Base-by-base conservation (phyloP, 2,888 invertebrate species). In the Aromia moschata region DNA sequence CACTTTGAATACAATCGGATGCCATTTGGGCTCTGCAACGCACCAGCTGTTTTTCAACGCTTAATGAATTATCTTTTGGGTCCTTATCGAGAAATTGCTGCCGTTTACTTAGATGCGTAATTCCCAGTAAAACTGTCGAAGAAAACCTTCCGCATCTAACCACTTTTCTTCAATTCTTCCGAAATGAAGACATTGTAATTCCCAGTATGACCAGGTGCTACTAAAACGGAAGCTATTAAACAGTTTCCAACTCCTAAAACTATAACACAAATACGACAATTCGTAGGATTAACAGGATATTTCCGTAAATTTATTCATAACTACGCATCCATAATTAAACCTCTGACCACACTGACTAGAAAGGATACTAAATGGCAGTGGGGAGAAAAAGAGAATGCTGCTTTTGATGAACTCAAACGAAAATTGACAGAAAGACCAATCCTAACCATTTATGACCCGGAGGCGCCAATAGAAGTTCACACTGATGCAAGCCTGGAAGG, bases 1-100 rank as follows among this genome's bases (percentile, higher is more conserved):
- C 65, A 77, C 5, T 78, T 67, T 46, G 74, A 79, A 67, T 75
- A 72, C 45, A 46, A 69, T 3, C 55, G 69, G 1, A 73, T 77
- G 74, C 73, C 75, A 2, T 80, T 78, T 60, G 78, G 77, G 1
- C 57, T 78, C 2, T 61, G 68, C 1, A 77, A 77, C 46, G 76
- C 76, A 0, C 74, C 75, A 4, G 60, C 67, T 9, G 67, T 64
- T 4, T 70, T 70, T 54, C 67, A 67, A 33, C 37, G 64, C n/a
- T 46, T 47, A 0, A 54, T 67, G 3, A 64, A 66, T 37, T 45
- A 58, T 33, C 52, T 69, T 14, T 18, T 69, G 15, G 31, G 45
- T 15, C 45, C 25, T 1, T 11, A 45, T 12, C 12, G 12, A 14
- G 14, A 45, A 1, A 45, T 45, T 30, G 18, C 18, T 10, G 18